Conservation (phyloP, 1,140 invertebrate genomes). For the Dendrolimus punctatus region DNA sequence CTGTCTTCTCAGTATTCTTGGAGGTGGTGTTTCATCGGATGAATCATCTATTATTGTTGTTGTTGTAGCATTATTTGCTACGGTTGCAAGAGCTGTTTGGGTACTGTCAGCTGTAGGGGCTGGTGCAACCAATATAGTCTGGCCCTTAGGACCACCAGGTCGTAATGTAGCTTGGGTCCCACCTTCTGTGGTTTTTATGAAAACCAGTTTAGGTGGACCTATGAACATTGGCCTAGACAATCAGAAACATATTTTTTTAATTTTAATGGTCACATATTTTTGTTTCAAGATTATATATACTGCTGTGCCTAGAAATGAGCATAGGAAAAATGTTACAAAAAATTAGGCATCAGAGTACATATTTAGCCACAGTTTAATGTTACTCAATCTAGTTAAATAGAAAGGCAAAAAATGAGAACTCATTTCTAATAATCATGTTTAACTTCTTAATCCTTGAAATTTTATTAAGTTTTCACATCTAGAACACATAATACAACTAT, state of each 20-base stretch:
- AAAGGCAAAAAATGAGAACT: too few species aligned
- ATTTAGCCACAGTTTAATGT: too few species aligned
- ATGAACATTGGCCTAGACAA: conserved; percentile 63
- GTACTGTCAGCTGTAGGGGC: conserved; percentile 26
- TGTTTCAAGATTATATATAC: too few species aligned
- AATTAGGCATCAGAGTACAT: too few species aligned
- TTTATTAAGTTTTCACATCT: too few species aligned
- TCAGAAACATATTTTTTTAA: conserved; percentile 1
- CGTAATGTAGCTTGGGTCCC: conserved; percentile 43
- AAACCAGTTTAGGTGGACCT: conserved; percentile 66
- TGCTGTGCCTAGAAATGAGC: too few species aligned
- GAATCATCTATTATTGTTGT: conserved; percentile 31
- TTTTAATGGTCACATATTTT: background rate
- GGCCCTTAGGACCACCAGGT: conserved; percentile 50
- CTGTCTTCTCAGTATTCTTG: conserved; percentile 40
- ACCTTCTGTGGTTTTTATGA: conserved; percentile 65
- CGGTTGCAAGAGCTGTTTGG: conserved; percentile 3
- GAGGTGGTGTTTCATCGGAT: conserved; percentile 32
- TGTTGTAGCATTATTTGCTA: conserved; percentile 15
- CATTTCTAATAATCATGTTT: too few species aligned
- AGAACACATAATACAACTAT: too few species aligned
- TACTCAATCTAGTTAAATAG: too few species aligned
- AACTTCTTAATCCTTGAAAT: too few species aligned
- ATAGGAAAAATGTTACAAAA: too few species aligned
- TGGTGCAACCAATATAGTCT: conserved; percentile 62